Evolutionary conservation across 1,140 invertebrate species (phyloP).

Genomic region (Andricus grossulariae): DNA sequence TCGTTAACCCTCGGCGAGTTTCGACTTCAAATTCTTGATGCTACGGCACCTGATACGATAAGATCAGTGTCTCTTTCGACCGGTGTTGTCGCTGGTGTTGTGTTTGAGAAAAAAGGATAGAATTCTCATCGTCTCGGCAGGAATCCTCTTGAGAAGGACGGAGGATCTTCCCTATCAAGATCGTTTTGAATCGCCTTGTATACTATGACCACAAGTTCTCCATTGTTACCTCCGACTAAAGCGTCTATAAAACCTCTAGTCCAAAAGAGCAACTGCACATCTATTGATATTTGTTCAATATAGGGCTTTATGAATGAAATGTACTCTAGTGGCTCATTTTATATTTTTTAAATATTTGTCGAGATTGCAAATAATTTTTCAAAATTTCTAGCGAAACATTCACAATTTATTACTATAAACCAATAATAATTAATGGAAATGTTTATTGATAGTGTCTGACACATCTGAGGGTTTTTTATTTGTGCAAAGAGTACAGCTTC

Average conservation of each 20-base stretch:
- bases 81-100: slow-evolving; percentile 53
- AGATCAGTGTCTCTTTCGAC: slow-evolving; percentile 51
- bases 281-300: slow-evolving; percentile 53
- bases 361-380: slow-evolving; percentile 36
- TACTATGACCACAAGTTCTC: background rate
- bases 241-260: slow-evolving; percentile 33
- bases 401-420: too few species aligned
- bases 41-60: slow-evolving; percentile 45
- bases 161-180: slow-evolving; percentile 50
- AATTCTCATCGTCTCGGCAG: slow-evolving; percentile 60
- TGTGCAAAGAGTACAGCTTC: slow-evolving; percentile 45
- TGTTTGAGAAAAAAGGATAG: slow-evolving; percentile 56
- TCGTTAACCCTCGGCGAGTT: slow-evolving; percentile 42
- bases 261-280: slow-evolving; percentile 45
- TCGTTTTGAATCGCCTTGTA: slow-evolving; percentile 44
- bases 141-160: slow-evolving; percentile 52
- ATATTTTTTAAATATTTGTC: too few species aligned
- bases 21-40: background rate
- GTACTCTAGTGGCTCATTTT: too few species aligned
- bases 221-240: slow-evolving; percentile 39
- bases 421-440: too few species aligned
- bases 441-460: background rate
- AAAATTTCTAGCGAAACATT: slow-evolving; percentile 44
- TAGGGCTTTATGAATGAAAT: too few species aligned
- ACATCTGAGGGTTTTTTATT: slow-evolving; percentile 28